Evolutionary conservation across 1,140 invertebrate genomes (phyloP), one percentile per base, ranked within the genome.

Genomic region (Pachyrhynchus sulphureomaculatus): DNA sequence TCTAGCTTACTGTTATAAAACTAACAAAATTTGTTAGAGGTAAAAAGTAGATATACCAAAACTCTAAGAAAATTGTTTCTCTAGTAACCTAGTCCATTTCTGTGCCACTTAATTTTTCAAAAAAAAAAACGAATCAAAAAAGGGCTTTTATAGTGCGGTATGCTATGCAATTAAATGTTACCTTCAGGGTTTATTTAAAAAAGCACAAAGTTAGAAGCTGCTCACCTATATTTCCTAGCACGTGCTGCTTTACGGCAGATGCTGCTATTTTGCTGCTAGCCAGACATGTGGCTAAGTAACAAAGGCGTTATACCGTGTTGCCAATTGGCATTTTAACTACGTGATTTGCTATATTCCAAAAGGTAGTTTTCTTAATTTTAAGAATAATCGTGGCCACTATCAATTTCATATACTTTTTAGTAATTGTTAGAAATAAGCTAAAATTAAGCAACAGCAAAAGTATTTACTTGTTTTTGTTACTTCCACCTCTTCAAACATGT

Each of bases 141-240:
- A 29, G 29, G n/a, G 2, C 26, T 15, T 13, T 24, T 24, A 12
- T 49, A 17, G 26, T 33, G 34, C 15, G 26, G 32, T 51, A 17
- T 8, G 8, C 2, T 33, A 23, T 64, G 60, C 29, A 54, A 60
- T 54, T 54, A 64, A 64, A 54, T 54, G 17, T 34, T 41, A 48
- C 41, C 62, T 41, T 33, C 45, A 53, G 62, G 57, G 48, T 48
- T 44, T 36, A 29, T 33, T 32, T 44, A 44, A 42, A 55, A 42
- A 32, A 17, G 13, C 23, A 55, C 53, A 44, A 55, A 55, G 18
- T 42, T 52, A 12, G 21, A 17, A 51, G 29, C 42, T 39, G 65
- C 49, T 59, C 56, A 64, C 61, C 61, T 63, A 66, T 64, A 64
- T 65, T 58, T 42, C 21, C 29, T 53, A 65, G 65, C 62, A 62